phyloP scores from a whole-genome alignment of 2,888 invertebrate species.

The Eueremaeus valkanovi region DNA sequence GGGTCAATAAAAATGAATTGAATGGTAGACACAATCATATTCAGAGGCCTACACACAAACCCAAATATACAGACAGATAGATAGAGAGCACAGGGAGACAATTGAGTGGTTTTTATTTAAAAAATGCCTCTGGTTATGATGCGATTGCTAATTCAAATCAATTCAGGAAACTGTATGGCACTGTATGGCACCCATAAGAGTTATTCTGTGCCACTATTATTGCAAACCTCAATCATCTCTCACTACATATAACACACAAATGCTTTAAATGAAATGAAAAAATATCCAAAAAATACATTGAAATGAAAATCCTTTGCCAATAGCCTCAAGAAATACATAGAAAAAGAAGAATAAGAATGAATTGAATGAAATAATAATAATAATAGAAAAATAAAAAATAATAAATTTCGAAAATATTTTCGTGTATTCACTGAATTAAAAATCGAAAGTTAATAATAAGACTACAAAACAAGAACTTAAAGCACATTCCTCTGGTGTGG shows the following conservation, averaged over 20 bases:
- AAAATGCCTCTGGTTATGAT: constrained; percentile 10
- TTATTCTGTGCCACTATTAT: neutral
- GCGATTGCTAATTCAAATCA: constrained; percentile 12
- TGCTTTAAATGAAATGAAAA: neutral
- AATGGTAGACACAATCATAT: too few relatives aligned
- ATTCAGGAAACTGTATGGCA: constrained; percentile 19
- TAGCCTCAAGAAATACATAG: constrained; percentile 8
- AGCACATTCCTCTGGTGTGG: too few relatives aligned
- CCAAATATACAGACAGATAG: too few relatives aligned
- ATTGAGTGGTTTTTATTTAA: neutral
- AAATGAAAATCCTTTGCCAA: neutral
- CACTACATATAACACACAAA: neutral
- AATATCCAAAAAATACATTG: neutral
- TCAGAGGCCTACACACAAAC: too few relatives aligned
- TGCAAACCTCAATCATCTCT: constrained; percentile 13
- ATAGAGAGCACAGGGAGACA: too few relatives aligned
- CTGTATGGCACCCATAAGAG: constrained; percentile 18
- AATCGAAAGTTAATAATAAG: too few relatives aligned
- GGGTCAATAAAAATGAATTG: constrained; percentile 29
- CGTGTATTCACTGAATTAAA: neutral
- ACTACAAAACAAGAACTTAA: too few relatives aligned
- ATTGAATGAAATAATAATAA: too few relatives aligned
- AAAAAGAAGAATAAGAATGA: neutral
- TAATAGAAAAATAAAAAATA: too few relatives aligned
- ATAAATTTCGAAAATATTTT: neutral